phyloP scores from a whole-genome alignment of 2,797 vertebrate species.

The Tarsius wallacei region DNA sequence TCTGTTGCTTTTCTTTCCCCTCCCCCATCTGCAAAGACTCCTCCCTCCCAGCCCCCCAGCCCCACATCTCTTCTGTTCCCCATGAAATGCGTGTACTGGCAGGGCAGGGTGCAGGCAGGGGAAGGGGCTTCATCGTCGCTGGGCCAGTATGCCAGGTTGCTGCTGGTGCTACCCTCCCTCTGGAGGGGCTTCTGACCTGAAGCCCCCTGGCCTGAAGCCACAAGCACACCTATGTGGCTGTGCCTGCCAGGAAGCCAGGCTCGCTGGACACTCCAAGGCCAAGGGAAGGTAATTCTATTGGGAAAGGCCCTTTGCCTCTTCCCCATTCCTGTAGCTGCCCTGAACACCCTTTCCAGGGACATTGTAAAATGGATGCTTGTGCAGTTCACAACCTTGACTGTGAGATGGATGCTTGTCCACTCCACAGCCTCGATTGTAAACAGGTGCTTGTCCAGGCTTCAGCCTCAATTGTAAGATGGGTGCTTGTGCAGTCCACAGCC shows the following conservation, averaged over 20 bases:
- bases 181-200: conserved; percentile 47
- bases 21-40: conserved; percentile 45
- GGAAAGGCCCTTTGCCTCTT: conserved; percentile 64
- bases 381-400: too few species aligned
- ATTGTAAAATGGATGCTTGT: conserved; percentile 1
- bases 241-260: conserved; percentile 54
- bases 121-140: conserved; percentile 18
- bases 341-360: neutral
- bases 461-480: conserved; percentile 1
- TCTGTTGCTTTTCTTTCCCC: conserved; percentile 50
- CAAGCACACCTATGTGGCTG: conserved; percentile 60
- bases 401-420: conserved; percentile 12
- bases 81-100: neutral
- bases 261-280: conserved; percentile 77
- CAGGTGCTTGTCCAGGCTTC: conserved; percentile 26
- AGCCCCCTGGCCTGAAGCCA: conserved; percentile 62
- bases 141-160: neutral
- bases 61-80: neutral
- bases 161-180: neutral
- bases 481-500: conserved; percentile 39
- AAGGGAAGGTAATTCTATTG: neutral
- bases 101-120: neutral
- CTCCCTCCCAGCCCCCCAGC: neutral
- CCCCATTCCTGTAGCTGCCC: neutral
- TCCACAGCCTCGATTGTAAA: neutral